A percentile compares a stretch with the other conserved stretches of the same genome.
Conservation (phyloP, 2,113 vertebrate species). For the Pipra filicauda region DNA sequence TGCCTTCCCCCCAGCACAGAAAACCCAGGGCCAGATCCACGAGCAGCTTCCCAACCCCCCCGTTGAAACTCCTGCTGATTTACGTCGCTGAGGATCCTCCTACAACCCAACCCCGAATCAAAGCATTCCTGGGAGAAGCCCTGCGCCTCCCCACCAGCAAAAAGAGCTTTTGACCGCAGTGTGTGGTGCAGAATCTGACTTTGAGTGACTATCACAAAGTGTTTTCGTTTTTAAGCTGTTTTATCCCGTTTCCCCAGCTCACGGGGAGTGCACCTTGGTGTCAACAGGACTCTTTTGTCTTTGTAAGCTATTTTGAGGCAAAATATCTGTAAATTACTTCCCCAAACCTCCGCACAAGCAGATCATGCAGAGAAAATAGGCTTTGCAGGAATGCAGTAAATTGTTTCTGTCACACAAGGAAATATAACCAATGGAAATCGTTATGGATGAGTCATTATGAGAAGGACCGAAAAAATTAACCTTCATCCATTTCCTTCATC, state of each 20-base stretch:
- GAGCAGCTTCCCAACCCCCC: background rate
- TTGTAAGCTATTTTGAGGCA: slow-evolving; percentile 79
- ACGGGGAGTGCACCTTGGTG: slow-evolving; percentile 67
- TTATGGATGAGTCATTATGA: slow-evolving; percentile 81
- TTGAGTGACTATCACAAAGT: slow-evolving; percentile 62
- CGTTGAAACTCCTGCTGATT: background rate
- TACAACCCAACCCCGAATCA: background rate
- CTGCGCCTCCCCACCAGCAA: background rate
- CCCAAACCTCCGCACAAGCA: slow-evolving; percentile 74
- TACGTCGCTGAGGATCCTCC: background rate
- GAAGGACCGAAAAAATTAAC: slow-evolving; percentile 72
- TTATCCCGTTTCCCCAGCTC: slow-evolving; percentile 62
- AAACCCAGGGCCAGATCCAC: background rate
- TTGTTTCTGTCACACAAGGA: slow-evolving; percentile 83
- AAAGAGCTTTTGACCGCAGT: background rate
- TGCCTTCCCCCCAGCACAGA: background rate
- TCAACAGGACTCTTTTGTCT: slow-evolving; percentile 79
- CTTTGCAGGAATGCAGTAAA: slow-evolving; percentile 79
- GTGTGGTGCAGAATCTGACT: slow-evolving; percentile 59
- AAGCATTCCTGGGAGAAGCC: background rate
- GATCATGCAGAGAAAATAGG: slow-evolving; percentile 84
- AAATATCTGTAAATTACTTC: slow-evolving; percentile 81
- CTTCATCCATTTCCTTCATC: slow-evolving; percentile 62
- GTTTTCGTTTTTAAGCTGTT: slow-evolving; percentile 72
- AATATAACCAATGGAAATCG: slow-evolving; percentile 76